phyloP scores from a whole-genome alignment of 1,140 invertebrate genomes.

The Goniozus legneri region DNA sequence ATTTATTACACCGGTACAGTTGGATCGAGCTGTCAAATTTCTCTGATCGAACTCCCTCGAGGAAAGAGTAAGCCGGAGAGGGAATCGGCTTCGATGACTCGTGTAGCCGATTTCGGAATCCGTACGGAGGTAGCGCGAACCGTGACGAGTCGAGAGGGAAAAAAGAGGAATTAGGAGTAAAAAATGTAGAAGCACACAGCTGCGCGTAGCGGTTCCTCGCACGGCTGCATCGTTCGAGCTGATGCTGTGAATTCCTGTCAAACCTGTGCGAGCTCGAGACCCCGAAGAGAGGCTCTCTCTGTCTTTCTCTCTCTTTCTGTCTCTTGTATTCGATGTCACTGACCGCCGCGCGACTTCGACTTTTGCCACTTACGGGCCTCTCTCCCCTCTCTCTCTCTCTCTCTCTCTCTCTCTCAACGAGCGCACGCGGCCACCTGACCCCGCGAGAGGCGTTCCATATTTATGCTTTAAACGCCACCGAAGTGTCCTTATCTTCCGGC shows the following conservation, averaged over 20 bases:
- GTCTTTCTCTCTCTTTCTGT: no score
- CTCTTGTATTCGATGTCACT: no score
- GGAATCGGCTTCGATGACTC: no score
- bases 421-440: slow-evolving; percentile 20
- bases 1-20: no score
- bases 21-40: no score
- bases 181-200: slow-evolving; percentile 11
- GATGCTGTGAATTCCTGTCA: slow-evolving; percentile 44
- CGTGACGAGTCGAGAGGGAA: not conserved
- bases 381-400: not conserved
- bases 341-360: slow-evolving; percentile 33
- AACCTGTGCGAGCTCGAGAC: slow-evolving; percentile 35
- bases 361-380: slow-evolving; percentile 26
- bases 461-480: slow-evolving; percentile 25
- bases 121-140: not conserved
- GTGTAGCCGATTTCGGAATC: slow-evolving; percentile 2
- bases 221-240: slow-evolving; percentile 17
- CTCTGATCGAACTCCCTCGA: no score
- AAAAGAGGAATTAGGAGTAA: slow-evolving; percentile 1
- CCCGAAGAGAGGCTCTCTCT: no score
- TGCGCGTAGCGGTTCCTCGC: slow-evolving; percentile 26
- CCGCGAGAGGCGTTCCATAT: slow-evolving; percentile 29
- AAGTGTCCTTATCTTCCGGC: slow-evolving; percentile 29
- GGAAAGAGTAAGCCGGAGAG: no score
- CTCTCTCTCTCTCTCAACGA: not conserved